Base-by-base conservation (phyloP, 2,797 vertebrate genomes). In the Bradypodion ventrale region DNA sequence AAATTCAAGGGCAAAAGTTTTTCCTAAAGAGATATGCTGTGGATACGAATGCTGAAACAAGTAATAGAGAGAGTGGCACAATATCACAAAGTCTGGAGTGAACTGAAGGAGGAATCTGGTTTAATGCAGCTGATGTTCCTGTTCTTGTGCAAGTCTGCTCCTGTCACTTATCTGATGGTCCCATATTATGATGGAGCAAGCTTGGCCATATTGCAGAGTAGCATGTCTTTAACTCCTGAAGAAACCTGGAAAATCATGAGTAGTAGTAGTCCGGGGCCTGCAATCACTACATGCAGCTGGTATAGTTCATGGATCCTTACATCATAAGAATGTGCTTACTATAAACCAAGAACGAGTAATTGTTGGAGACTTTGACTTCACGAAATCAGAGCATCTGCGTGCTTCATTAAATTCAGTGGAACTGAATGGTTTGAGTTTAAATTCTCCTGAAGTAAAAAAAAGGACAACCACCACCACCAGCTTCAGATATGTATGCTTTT, bases 281-380 rank as follows among this genome's bases (percentile, higher is more conserved):
- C 91, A 94, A n/a, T 92, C 92, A 0, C 90, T 97, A 75, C 97
- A 97, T 72, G 88, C 86, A 73, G 95, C 93, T 59, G 75, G 87
- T 72, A 94, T 97, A 78, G 91, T 95, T 75, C 96, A 97, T 78
- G 96, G 95, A 83, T 95, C 97, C 19, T 91, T 97, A 70, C 96
- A 97, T 90, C 94, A 95, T 81, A 96, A 94, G 88, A 97, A 97
- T 10, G 84, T 97, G n/a, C 97, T 97, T 94, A 96, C 94, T 88
- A 86, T 97, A 82, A 94, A 96, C 76, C 93, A 97, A 85, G 91
- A 96, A 73, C 94, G 89, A 84, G 97, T 96, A 90, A 90, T 97
- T 3, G 92, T 97, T 89, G 97, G 96, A 91, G 97, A 97, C 87
- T 97, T 96, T 86, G 96, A 97, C 91, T 96, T 97, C 92, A 97